Evolutionary conservation across 2,888 invertebrate species (phyloP).

Genomic region (Nemurella pictetii): DNA sequence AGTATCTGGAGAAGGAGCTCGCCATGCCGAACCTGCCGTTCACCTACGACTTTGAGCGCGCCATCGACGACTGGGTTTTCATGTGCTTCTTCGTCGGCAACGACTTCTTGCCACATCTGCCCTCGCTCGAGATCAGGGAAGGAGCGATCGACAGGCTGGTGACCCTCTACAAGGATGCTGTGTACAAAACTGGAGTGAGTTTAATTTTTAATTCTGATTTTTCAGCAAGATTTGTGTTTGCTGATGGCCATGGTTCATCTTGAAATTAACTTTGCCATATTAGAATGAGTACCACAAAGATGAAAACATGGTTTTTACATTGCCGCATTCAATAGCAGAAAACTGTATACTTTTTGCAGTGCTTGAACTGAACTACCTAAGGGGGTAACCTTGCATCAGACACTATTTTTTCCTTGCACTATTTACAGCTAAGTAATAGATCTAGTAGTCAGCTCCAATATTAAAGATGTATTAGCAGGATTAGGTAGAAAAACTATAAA

Average conservation of each 20-base stretch:
- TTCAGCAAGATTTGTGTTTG: background rate
- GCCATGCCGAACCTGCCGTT: constrained; percentile 92
- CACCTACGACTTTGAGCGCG: constrained; percentile 91
- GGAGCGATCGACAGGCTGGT: constrained; percentile 94
- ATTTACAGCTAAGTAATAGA: no score
- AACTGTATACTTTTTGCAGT: no score
- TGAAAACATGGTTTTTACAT: no score
- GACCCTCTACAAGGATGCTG: constrained; percentile 89
- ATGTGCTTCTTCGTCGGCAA: constrained; percentile 99
- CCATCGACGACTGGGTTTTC: constrained; percentile 95
- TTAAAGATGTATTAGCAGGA: no score
- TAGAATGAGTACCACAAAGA: no score
- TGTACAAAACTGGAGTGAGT: constrained; percentile 85
- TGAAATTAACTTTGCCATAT: no score
- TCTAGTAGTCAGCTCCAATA: no score
- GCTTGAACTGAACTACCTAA: no score
- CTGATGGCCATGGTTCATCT: background rate
- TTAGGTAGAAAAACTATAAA: no score
- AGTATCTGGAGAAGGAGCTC: constrained; percentile 89
- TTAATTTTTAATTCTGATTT: background rate
- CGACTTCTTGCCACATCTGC: constrained; percentile 97
- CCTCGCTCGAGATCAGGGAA: constrained; percentile 96
- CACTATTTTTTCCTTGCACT: no score
- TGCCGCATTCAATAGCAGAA: no score
- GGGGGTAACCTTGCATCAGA: no score